These are phyloP conservation scores for Leptoclinus maculatus DNA, from an alignment of 2,797 vertebrate genomes.

Conservation along the genomic window DNA sequence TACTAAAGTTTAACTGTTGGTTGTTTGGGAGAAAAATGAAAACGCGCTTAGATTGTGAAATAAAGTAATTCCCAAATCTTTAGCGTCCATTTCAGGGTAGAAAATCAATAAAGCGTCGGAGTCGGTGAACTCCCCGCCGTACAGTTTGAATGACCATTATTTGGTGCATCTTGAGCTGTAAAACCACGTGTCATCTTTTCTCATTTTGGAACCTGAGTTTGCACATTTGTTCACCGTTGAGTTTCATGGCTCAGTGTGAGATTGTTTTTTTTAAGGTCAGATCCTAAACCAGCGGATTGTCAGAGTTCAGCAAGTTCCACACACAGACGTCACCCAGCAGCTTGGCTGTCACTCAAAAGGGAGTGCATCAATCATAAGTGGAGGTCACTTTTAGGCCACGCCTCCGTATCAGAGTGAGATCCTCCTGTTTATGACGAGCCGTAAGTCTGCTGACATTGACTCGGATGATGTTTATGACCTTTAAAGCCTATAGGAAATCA, in stretches of 20 bases:
- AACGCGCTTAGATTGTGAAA: constrained; percentile 16
- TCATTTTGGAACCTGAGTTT: constrained; percentile 6
- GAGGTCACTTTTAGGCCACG: constrained; percentile 57
- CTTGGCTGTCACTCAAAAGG: constrained; percentile 55
- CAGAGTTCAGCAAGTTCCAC: neutral
- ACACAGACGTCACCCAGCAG: neutral
- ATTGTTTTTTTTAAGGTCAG: constrained; percentile 8
- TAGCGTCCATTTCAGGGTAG: neutral
- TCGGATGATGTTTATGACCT: constrained; percentile 61
- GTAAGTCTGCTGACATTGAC: constrained; percentile 61
- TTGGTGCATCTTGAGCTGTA: neutral
- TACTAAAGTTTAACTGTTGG: constrained; percentile 41
- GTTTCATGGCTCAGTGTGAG: constrained; percentile 16
- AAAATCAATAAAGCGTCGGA: neutral
- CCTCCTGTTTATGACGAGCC: constrained; percentile 47
- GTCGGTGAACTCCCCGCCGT: neutral
- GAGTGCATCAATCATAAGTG: constrained; percentile 48
- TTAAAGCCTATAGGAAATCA: constrained; percentile 63
- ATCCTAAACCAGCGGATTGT: neutral
- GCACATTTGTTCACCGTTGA: neutral
- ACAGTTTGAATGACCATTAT: neutral
- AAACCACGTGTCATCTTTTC: constrained; percentile 14
- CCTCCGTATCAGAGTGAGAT: constrained; percentile 40
- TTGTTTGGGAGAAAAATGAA: constrained; percentile 30
- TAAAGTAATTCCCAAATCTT: constrained; percentile 1